Percentiles rank a stretch among this genome's conserved stretches.
phyloP scores from a whole-genome alignment of 2,113 vertebrate genomes.

The Amblyopsis rosae region DNA sequence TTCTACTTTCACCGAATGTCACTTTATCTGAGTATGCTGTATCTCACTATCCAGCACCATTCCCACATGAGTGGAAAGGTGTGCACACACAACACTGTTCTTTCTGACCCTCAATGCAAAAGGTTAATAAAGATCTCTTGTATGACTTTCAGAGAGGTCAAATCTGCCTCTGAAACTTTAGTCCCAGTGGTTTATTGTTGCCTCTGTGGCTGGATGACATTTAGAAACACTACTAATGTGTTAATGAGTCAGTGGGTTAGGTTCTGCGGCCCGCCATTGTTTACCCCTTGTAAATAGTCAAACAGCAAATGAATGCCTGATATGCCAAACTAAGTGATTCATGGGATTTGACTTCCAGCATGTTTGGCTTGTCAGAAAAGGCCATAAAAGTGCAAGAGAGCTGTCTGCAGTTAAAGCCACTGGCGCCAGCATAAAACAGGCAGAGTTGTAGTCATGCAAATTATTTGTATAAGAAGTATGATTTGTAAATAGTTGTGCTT shows the following conservation, averaged over 20 bases:
- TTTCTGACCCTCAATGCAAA: conserved; percentile 31
- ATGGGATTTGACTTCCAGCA: conserved; percentile 17
- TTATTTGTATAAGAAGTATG: too few relatives aligned
- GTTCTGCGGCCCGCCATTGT: conserved; percentile 34
- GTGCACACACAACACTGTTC: conserved; percentile 18
- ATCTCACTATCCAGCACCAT: not conserved
- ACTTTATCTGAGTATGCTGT: too few relatives aligned
- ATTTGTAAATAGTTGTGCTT: too few relatives aligned
- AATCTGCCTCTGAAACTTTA: conserved; percentile 32
- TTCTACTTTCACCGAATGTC: too few relatives aligned
- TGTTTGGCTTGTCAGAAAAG: conserved; percentile 12
- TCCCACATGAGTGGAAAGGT: not conserved
- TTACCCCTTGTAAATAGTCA: conserved; percentile 49
- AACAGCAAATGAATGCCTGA: conserved; percentile 56
- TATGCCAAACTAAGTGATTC: conserved; percentile 45
- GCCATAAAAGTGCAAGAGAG: not conserved
- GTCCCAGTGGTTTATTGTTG: conserved; percentile 45
- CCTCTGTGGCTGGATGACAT: conserved; percentile 70
- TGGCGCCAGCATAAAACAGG: not conserved
- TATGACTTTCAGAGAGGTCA: conserved; percentile 59
- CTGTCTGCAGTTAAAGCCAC: conserved; percentile 11
- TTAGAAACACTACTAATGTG: conserved; percentile 72
- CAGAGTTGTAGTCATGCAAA: not conserved
- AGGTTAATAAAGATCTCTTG: conserved; percentile 60
- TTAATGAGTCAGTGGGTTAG: conserved; percentile 70